These are phyloP conservation scores for Theocolax elegans DNA, from an alignment of 1,140 invertebrate genomes.

Conservation along the genomic window DNA sequence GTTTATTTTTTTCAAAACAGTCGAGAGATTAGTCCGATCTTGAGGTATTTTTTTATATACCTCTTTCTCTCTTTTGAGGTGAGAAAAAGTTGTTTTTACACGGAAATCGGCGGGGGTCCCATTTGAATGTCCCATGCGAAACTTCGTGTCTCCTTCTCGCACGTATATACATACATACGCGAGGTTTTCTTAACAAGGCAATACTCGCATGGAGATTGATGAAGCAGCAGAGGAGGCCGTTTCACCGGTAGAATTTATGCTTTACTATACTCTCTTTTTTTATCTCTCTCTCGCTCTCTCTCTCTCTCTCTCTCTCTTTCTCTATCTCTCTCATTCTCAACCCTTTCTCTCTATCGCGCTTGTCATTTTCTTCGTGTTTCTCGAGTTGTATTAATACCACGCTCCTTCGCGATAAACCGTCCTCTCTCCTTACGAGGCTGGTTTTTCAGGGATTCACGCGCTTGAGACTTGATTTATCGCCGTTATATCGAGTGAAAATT, in stretches of 20 bases:
- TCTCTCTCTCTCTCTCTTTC: conserved; percentile 13
- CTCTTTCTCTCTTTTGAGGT: background rate
- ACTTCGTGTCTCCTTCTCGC: conserved; percentile 12
- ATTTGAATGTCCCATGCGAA: conserved; percentile 53
- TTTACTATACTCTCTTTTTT: background rate
- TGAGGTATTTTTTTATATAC: conserved; percentile 5
- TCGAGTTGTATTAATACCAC: conserved; percentile 17
- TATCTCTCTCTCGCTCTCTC: conserved; percentile 30
- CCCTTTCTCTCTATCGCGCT: background rate
- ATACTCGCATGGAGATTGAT: conserved; percentile 62
- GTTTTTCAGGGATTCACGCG: background rate
- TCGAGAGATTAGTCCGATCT: too few relatives aligned
- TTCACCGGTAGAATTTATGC: conserved; percentile 28
- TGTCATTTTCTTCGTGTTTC: conserved; percentile 24
- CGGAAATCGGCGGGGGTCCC: conserved; percentile 56
- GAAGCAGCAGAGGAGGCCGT: conserved; percentile 48
- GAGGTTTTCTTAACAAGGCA: conserved; percentile 61
- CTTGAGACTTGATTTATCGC: conserved; percentile 21
- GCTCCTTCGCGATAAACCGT: conserved; percentile 21
- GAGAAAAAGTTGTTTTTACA: conserved; percentile 40
- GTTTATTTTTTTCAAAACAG: too few relatives aligned
- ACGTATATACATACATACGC: conserved; percentile 21
- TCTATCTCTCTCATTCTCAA: background rate
- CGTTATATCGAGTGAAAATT: conserved; percentile 33
- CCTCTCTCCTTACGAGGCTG: background rate